These are phyloP conservation scores for Remorina albescens DNA, from an alignment of 2,797 vertebrate genomes.

Conservation along the genomic window DNA sequence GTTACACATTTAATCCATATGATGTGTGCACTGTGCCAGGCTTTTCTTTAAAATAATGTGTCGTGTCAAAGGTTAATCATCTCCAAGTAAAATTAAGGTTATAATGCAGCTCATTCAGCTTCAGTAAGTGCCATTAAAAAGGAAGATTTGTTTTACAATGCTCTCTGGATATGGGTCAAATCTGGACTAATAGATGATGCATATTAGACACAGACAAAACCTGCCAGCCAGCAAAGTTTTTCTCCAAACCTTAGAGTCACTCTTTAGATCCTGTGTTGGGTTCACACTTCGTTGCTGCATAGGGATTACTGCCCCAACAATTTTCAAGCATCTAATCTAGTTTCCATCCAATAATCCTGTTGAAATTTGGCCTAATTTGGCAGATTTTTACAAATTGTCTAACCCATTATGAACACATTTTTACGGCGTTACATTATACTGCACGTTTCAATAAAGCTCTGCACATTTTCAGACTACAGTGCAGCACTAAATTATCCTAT, in stretches of 20 bases:
- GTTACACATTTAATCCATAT: not conserved
- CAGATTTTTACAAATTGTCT: too few relatives aligned
- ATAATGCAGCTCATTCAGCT: not conserved
- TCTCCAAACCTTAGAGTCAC: not conserved
- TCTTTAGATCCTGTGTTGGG: not conserved
- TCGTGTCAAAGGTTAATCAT: not conserved
- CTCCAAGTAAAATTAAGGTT: not conserved
- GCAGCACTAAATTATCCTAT: too few relatives aligned
- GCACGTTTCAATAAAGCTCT: not conserved
- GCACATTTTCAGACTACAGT: too few relatives aligned
- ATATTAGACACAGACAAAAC: not conserved
- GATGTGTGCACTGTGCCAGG: not conserved
- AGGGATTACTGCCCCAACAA: not conserved
- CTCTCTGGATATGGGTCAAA: slow-evolving; percentile 1
- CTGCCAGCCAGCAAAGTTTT: not conserved
- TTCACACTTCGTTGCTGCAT: not conserved
- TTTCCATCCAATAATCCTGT: not conserved
- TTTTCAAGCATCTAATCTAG: not conserved
- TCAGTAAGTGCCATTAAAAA: not conserved
- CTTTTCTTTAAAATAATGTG: not conserved
- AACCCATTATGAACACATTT: too few relatives aligned
- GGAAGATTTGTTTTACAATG: not conserved
- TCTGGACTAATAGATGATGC: not conserved
- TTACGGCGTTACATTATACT: too few relatives aligned
- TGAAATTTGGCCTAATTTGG: too few relatives aligned